Percentiles rank a stretch among this genome's conserved stretches.
Conservation (phyloP, 2,113 vertebrate genomes). For the Microcebus lehilahytsara region DNA sequence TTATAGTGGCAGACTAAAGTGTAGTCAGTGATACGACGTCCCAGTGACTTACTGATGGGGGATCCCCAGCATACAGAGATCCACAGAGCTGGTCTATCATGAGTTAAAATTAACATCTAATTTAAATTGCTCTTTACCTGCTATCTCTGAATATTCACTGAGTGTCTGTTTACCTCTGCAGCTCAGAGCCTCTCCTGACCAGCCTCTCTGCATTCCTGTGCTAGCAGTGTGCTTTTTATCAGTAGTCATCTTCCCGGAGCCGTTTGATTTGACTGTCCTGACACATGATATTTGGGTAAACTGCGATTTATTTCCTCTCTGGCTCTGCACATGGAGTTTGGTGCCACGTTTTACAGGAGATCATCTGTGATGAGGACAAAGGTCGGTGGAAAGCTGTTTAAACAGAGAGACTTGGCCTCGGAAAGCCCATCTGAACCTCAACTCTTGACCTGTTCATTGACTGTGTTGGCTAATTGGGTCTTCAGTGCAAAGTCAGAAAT, state of each 20-base stretch:
- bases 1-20: slow-evolving; percentile 27
- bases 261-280: slow-evolving; percentile 65
- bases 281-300: slow-evolving; percentile 73
- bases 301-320: slow-evolving; percentile 68
- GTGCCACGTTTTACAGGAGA: slow-evolving; percentile 72
- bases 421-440: slow-evolving; percentile 54
- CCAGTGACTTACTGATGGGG: neutral
- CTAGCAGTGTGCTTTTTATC: slow-evolving; percentile 44
- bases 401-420: slow-evolving; percentile 61
- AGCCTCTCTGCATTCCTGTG: slow-evolving; percentile 40
- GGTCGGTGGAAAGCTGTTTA: slow-evolving; percentile 78
- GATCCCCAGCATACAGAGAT: neutral
- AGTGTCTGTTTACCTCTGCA: slow-evolving; percentile 29
- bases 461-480: slow-evolving; percentile 84
- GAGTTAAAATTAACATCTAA: slow-evolving; percentile 46
- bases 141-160: neutral
- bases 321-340: slow-evolving; percentile 42
- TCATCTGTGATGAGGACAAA: slow-evolving; percentile 77
- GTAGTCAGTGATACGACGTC: slow-evolving; percentile 1
- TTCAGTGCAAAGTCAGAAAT: slow-evolving; percentile 71
- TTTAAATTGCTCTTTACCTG: neutral
- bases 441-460: slow-evolving; percentile 84
- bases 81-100: neutral
- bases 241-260: slow-evolving; percentile 63
- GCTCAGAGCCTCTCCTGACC: slow-evolving; percentile 2